Evolutionary conservation across 2,113 vertebrate genomes (phyloP), one percentile per base, ranked within the genome.

Genomic region (Grantiella picta): DNA sequence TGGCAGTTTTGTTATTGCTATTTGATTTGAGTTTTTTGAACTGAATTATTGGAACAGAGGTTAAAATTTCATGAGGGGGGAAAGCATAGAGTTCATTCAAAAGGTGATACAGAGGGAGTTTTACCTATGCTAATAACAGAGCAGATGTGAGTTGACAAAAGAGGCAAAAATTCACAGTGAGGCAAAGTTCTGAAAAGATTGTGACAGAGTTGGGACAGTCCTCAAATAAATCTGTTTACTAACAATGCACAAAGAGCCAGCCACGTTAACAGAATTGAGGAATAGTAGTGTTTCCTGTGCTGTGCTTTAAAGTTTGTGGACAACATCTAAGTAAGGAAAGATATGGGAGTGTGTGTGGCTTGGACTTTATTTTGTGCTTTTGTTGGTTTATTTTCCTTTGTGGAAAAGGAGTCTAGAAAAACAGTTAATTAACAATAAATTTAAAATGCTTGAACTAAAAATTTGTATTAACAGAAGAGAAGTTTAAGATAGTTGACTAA

Each of bases 1-100:
- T 61, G 42, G 11, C 12, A 7, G 15, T 23, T 79, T 65, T 53
- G 27, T 70, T 82, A 10, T 15, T 86, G 35, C 22, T 54, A 5
- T 45, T 33, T 60, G 31, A 19, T n/a, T 56, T 61, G 28, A 8
- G 5, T 19, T 8, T 57, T 64, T 60, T 27, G 36, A 78, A 18
- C 7, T 38, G 42, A 70, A 24, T 16, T 44, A 22, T 21, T 70
- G 52, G 29, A 82, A 10, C 47, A 65, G 42, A 12, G 45, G 5
- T 42, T 91, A 49, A 45, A 45, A 42, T 81, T 61, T 81, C 3
- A 5, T 28, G 7, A 0, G 0, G 1, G 12, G 23, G 3, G 24
- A 35, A 72, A 47, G 10, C 35, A 8, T 5, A 14, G 38, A 42
- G 20, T 81, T 89, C 4, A n/a, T 47, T 81, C 29, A 49, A 5